Conservation (phyloP, 2,888 invertebrate species). For the Julus scanicus region DNA sequence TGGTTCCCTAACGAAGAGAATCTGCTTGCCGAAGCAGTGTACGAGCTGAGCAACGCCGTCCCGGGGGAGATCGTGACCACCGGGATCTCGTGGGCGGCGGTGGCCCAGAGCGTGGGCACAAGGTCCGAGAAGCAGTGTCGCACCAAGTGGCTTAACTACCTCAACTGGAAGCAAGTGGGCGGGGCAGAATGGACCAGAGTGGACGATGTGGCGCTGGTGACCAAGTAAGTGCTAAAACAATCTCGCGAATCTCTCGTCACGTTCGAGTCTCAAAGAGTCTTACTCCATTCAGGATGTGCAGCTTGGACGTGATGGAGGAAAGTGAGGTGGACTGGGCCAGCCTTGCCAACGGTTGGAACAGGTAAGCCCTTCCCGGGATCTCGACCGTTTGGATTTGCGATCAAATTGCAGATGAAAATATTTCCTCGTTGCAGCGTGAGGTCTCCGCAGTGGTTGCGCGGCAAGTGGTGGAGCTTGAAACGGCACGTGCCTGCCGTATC, state of each 20-base stretch:
- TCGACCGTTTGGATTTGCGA: background rate
- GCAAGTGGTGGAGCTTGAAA: constrained; percentile 69
- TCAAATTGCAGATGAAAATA: background rate
- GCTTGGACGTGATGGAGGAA: constrained; percentile 65
- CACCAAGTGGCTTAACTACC: constrained; percentile 69
- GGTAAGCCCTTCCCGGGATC: background rate
- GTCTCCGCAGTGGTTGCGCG: constrained; percentile 68
- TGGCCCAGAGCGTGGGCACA: constrained; percentile 67
- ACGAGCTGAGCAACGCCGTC: constrained; percentile 65
- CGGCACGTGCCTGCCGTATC: constrained; percentile 64
- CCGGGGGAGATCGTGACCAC: constrained; percentile 67
- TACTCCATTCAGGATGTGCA: constrained; percentile 57
- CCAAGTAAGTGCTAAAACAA: constrained; percentile 62
- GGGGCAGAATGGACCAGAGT: constrained; percentile 68
- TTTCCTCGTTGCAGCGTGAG: constrained; percentile 64
- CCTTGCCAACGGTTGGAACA: constrained; percentile 66
- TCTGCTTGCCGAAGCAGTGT: constrained; percentile 66
- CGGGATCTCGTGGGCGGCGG: constrained; percentile 67
- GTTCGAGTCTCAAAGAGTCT: background rate
- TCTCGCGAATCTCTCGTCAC: background rate
- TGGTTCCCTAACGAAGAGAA: constrained; percentile 68
- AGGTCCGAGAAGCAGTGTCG: constrained; percentile 69
- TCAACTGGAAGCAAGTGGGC: constrained; percentile 68
- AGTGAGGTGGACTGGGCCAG: constrained; percentile 67
- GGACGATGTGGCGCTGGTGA: constrained; percentile 67